phyloP scores from a whole-genome alignment of 2,888 invertebrate species.

The Leptopilina syphax region DNA sequence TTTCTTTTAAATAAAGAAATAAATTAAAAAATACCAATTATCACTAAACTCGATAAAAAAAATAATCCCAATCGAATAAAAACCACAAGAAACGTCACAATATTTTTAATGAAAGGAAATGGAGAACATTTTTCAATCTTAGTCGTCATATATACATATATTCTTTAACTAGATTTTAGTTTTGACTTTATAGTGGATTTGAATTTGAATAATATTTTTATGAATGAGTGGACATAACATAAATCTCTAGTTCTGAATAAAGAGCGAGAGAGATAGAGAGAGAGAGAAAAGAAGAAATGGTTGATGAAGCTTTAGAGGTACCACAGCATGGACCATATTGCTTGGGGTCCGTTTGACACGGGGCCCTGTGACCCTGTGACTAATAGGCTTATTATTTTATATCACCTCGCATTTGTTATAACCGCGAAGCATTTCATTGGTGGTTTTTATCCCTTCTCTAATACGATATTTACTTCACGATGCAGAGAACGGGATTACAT shows the following conservation, averaged over 20 bases:
- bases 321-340: constrained; percentile 35
- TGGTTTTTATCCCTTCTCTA: constrained; percentile 55
- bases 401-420: constrained; percentile 72
- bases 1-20: no score
- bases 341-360: constrained; percentile 47
- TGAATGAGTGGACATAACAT: constrained; percentile 75
- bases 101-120: constrained; percentile 20
- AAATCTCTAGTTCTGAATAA: constrained; percentile 72
- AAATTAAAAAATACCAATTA: no score
- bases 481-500: constrained; percentile 64
- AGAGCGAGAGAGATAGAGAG: constrained; percentile 62
- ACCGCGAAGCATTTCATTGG: constrained; percentile 54
- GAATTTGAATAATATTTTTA: constrained; percentile 77
- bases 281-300: constrained; percentile 47
- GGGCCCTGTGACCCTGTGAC: constrained; percentile 66
- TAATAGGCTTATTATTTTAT: constrained; percentile 76
- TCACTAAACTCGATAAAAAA: no score
- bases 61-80: no score
- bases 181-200: constrained; percentile 70
- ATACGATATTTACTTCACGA: constrained; percentile 66
- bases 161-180: constrained; percentile 43
- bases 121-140: constrained; percentile 43
- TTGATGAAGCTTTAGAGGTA: constrained; percentile 41
- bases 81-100: background rate
- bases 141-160: constrained; percentile 44